A percentile compares a stretch with the other conserved stretches of the same genome.
phyloP scores from a whole-genome alignment of 2,888 invertebrate species.

The Ametastegia equiseti region DNA sequence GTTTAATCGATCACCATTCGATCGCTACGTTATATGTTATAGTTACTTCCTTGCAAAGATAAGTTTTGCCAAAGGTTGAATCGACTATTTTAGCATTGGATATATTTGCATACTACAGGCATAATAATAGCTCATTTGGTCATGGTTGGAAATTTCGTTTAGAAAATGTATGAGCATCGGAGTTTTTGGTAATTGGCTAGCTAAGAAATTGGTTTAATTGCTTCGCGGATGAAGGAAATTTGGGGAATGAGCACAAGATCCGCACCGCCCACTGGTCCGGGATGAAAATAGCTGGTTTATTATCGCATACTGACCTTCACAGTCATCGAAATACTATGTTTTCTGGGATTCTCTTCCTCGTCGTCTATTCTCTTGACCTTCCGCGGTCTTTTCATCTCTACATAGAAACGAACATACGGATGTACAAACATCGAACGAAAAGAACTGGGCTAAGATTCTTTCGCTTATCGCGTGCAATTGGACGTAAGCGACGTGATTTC shows the following conservation, averaged over 20 bases:
- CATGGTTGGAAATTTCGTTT: background rate
- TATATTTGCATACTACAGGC: no score
- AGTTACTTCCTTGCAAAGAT: background rate
- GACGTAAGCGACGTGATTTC: background rate
- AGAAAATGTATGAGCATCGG: background rate
- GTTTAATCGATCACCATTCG: background rate
- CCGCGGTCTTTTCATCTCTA: background rate
- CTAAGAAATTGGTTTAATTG: background rate
- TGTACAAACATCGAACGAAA: background rate
- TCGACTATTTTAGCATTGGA: no score
- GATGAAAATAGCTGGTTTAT: constrained; percentile 41
- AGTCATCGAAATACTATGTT: constrained; percentile 8
- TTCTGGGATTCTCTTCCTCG: background rate
- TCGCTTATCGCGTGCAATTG: constrained; percentile 11
- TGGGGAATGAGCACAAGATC: background rate
- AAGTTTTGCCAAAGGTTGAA: background rate
- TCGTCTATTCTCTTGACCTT: background rate
- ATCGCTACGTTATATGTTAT: no score
- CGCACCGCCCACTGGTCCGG: constrained; percentile 1
- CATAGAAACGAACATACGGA: background rate
- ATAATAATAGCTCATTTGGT: no score
- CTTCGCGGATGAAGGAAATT: background rate
- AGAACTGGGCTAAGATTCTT: background rate
- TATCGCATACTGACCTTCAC: constrained; percentile 26
- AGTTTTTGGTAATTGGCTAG: background rate